Evolutionary conservation across 2,113 vertebrate genomes (phyloP), one percentile per base, ranked within the genome.

Genomic region (Acrocephalus arundinaceus): DNA sequence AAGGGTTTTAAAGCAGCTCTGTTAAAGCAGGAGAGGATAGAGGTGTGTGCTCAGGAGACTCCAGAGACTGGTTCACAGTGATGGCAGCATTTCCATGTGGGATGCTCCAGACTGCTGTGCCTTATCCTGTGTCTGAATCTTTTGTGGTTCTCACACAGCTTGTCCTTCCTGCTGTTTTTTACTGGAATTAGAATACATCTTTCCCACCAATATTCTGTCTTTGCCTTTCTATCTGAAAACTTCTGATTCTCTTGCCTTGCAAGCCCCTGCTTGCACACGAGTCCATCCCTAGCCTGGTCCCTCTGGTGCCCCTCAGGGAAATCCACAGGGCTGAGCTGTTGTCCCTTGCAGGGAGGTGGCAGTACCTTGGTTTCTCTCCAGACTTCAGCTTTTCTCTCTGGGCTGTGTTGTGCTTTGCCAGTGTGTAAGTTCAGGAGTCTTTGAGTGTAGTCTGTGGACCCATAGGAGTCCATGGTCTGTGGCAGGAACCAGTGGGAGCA

Each of bases 61-160:
- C 27, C 82, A 66, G 49, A 65, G 13, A 0, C 27, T 52, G 62
- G 33, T 23, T 57, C 70, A n/a, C 35, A n/a, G 54, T 0, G 1
- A 9, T 25, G 51, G 37, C 63, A 46, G 11, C 7, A 7, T 48
- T 79, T 70, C 90, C 51, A 11, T 0, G 1, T 0, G 4, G 22
- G 55, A 16, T 70, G 49, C 23, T 59, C 30, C 0, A 0, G 21
- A 27, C 25, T 81, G 51, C 37, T 0, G 0, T 65, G 45, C 12
- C 37, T 45, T 25, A 33, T 49, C 17, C 81, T 75, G 13, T 27
- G n/a, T 22, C 25, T 37, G 74, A 62, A 70, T 48, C 18, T 76
- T 46, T 72, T 16, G 1, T 77, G 17, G 8, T 63, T 80, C 59
- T 76, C 25, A 4, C 28, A n/a, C 13, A 75, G 24, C 37, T 72